Evolutionary conservation across 2,797 vertebrate species (phyloP).

Genomic region (Enteromius viviparus): DNA sequence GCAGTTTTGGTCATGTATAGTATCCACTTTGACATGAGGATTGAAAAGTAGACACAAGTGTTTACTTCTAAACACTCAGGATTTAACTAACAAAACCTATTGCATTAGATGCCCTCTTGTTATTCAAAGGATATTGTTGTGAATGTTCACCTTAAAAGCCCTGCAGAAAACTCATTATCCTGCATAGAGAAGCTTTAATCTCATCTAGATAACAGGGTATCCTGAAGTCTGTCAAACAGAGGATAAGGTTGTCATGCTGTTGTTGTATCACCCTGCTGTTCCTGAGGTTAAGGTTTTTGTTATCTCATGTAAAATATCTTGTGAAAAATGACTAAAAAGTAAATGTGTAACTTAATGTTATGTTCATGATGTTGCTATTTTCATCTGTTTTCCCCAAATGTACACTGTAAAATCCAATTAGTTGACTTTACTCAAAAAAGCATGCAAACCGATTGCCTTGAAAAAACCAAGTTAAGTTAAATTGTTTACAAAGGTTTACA

Average conservation of each 20-base stretch:
- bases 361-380: not conserved
- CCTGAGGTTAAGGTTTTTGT: not conserved
- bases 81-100: not conserved
- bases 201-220: conserved; percentile 2
- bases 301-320: not conserved
- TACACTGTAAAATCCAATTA: no score
- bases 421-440: no score
- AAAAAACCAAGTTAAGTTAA: no score
- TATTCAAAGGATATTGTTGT: conserved; percentile 1
- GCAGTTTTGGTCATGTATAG: not conserved
- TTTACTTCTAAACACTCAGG: not conserved
- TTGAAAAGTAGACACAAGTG: not conserved
- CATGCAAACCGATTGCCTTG: no score
- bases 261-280: not conserved
- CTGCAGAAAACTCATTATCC: not conserved
- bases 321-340: not conserved
- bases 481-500: no score
- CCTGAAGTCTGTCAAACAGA: conserved; percentile 9
- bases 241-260: not conserved
- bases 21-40: not conserved
- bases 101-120: not conserved
- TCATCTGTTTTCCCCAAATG: not conserved
- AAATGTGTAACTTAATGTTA: not conserved
- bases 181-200: not conserved
- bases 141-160: not conserved